Evolutionary conservation across 2,888 invertebrate genomes (phyloP).

Genomic region (Notodonta ziczac): DNA sequence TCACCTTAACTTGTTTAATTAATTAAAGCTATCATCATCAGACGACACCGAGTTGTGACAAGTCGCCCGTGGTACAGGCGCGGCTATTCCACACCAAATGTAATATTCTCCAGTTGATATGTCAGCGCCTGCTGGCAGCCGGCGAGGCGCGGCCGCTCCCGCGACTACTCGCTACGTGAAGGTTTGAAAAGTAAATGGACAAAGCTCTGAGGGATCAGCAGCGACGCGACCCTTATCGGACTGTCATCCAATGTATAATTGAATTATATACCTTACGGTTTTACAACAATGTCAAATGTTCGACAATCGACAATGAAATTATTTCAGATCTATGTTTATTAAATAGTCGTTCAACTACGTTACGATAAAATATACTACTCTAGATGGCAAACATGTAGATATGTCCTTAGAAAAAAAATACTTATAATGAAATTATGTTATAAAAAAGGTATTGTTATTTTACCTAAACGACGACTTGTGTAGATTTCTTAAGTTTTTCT

Average conservation of each 20-base stretch:
- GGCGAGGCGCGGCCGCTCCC: slow-evolving; percentile 1
- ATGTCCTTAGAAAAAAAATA: slow-evolving; percentile 57
- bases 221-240: slow-evolving; percentile 27
- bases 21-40: slow-evolving; percentile 70
- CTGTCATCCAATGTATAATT: slow-evolving; percentile 19
- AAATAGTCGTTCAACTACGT: slow-evolving; percentile 48
- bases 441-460: slow-evolving; percentile 49
- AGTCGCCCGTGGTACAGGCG: slow-evolving; percentile 9
- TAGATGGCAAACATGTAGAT: slow-evolving; percentile 66
- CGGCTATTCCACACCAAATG: slow-evolving; percentile 7
- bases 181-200: slow-evolving; percentile 41
- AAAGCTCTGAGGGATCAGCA: slow-evolving; percentile 24
- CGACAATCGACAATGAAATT: slow-evolving; percentile 42
- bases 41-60: slow-evolving; percentile 50
- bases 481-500: slow-evolving; percentile 81
- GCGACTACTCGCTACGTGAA: slow-evolving; percentile 41
- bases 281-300: slow-evolving; percentile 42
- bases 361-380: slow-evolving; percentile 50
- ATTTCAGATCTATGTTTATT: slow-evolving; percentile 66
- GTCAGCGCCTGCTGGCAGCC: slow-evolving; percentile 12
- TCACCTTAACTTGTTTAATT: slow-evolving; percentile 50
- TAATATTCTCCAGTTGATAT: slow-evolving; percentile 18
- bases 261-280: slow-evolving; percentile 29
- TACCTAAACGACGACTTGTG: slow-evolving; percentile 56
- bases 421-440: slow-evolving; percentile 45